A percentile compares a stretch with the other conserved stretches of the same genome.
Conservation (phyloP, 2,888 invertebrate species). For the Deilephila porcellus region DNA sequence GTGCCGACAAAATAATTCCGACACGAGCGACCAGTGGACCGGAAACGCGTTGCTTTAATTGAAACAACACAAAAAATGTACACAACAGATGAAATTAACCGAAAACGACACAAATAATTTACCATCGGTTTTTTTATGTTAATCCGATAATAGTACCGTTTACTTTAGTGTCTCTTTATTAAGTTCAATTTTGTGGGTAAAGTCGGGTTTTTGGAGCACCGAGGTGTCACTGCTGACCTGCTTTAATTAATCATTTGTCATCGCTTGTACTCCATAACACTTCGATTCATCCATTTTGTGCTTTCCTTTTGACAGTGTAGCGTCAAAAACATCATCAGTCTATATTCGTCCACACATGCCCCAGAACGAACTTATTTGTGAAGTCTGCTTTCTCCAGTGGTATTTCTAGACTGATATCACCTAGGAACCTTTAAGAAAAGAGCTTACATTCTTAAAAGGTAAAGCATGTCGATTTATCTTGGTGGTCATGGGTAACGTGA, state of each 20-base stretch:
- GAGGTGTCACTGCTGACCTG: neutral
- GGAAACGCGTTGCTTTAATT: constrained; percentile 68
- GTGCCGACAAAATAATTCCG: constrained; percentile 49
- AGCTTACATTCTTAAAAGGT: no score
- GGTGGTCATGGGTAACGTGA: no score
- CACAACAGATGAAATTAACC: constrained; percentile 62
- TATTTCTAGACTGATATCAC: no score
- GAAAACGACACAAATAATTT: constrained; percentile 50
- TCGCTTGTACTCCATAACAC: neutral
- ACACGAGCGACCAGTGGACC: constrained; percentile 58
- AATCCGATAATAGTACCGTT: constrained; percentile 62
- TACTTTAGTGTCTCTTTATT: constrained; percentile 41
- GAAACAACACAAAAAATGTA: constrained; percentile 58
- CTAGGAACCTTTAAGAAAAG: no score
- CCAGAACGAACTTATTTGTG: no score
- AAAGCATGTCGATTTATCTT: no score
- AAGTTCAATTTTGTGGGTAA: constrained; percentile 15
- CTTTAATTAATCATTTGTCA: constrained; percentile 1
- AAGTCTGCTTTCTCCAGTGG: no score
- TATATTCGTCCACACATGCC: no score
- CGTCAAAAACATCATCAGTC: neutral
- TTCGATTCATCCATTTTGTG: neutral
- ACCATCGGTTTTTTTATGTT: constrained; percentile 40
- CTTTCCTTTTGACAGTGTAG: neutral
- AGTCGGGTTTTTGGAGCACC: neutral